A percentile compares a stretch with the other conserved stretches of the same genome.
Evolutionary conservation across 2,888 invertebrate genomes (phyloP).

Genomic region (Drosophila emarginata): DNA sequence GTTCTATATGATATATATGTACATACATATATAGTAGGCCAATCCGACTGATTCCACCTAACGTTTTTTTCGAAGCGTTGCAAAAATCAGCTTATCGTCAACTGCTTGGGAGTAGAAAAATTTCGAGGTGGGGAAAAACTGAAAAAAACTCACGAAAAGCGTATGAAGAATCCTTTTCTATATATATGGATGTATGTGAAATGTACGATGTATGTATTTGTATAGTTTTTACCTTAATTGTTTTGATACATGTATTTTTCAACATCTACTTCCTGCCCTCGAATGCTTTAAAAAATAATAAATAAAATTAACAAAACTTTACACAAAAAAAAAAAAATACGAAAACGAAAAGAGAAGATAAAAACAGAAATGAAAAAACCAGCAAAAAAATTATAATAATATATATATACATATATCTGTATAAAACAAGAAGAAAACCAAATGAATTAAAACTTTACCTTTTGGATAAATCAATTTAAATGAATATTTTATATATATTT

Average conservation of each 20-base stretch:
- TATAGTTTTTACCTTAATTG: constrained; percentile 60
- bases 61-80: neutral
- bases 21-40: neutral
- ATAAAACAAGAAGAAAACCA: constrained; percentile 46
- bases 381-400: constrained; percentile 20
- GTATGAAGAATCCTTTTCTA: constrained; percentile 51
- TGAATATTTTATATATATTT: constrained; percentile 75
- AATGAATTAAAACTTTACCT: constrained; percentile 73
- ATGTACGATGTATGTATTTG: constrained; percentile 30
- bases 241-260: constrained; percentile 77
- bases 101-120: neutral
- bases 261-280: constrained; percentile 78
- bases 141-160: constrained; percentile 17
- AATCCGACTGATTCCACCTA: neutral
- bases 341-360: constrained; percentile 29
- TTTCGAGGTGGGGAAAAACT: neutral
- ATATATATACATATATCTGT: constrained; percentile 1
- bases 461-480: constrained; percentile 77
- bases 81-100: neutral
- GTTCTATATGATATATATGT: neutral
- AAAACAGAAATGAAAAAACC: neutral
- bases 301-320: constrained; percentile 61
- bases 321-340: constrained; percentile 31
- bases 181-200: constrained; percentile 53
- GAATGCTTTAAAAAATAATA: constrained; percentile 70